These are phyloP conservation scores for Terebella lapidaria DNA, from an alignment of 2,888 invertebrate genomes.

Conservation along the genomic window DNA sequence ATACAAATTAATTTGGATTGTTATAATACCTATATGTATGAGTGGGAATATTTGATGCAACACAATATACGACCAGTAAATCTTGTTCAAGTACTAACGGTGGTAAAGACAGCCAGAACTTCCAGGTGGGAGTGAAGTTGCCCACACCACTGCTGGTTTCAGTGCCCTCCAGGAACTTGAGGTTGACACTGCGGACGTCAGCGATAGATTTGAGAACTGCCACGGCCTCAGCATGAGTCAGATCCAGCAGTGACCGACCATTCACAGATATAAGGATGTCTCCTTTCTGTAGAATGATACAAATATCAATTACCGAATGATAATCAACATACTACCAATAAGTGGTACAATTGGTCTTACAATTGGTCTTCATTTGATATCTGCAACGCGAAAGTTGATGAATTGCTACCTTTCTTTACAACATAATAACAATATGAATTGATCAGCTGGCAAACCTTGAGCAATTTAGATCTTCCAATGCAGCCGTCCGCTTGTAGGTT, in stretches of 20 bases:
- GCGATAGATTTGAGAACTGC: slow-evolving; percentile 51
- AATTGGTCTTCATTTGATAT: too few relatives aligned
- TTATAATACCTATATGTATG: too few relatives aligned
- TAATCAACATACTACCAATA: slow-evolving; percentile 3
- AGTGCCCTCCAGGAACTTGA: slow-evolving; percentile 54
- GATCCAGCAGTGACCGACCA: slow-evolving; percentile 51
- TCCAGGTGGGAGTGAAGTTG: slow-evolving; percentile 56
- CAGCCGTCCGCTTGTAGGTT: slow-evolving; percentile 55
- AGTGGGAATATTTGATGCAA: too few relatives aligned
- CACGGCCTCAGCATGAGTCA: slow-evolving; percentile 55
- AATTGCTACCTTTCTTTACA: too few relatives aligned
- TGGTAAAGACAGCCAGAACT: slow-evolving; percentile 56
- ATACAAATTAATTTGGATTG: background rate
- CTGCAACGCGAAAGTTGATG: too few relatives aligned
- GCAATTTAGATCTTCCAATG: slow-evolving; percentile 50
- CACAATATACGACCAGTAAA: too few relatives aligned
- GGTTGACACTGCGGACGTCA: slow-evolving; percentile 44
- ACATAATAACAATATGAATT: too few relatives aligned
- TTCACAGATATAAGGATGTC: slow-evolving; percentile 55
- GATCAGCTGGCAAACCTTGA: too few relatives aligned
- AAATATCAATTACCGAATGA: too few relatives aligned
- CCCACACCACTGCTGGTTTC: slow-evolving; percentile 50
- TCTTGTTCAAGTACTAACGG: too few relatives aligned
- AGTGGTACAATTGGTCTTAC: too few relatives aligned
- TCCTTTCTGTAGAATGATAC: slow-evolving; percentile 52